phyloP scores from a whole-genome alignment of 2,888 invertebrate species.

The Andrena minutula region DNA sequence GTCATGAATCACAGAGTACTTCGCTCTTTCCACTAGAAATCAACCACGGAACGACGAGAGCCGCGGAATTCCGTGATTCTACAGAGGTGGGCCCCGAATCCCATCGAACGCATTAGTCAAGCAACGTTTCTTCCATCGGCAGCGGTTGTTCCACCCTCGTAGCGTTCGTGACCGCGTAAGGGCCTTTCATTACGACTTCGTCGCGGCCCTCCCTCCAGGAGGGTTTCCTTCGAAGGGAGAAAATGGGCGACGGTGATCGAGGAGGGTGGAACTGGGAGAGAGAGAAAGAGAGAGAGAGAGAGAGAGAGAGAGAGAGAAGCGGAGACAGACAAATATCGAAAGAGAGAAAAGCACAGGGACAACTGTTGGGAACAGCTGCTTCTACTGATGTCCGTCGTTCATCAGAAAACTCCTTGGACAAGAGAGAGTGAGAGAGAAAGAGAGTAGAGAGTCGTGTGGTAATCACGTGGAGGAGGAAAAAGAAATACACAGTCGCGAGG shows the following conservation, averaged over 20 bases:
- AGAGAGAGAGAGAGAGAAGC: neutral
- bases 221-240: slow-evolving; percentile 16
- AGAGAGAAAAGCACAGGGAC: slow-evolving; percentile 35
- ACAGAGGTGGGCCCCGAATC: neutral
- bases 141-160: slow-evolving; percentile 17
- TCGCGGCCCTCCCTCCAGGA: slow-evolving; percentile 33
- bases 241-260: slow-evolving; percentile 25
- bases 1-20: no score
- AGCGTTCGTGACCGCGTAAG: slow-evolving; percentile 42
- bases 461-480: slow-evolving; percentile 25
- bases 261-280: neutral
- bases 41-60: neutral
- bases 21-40: neutral
- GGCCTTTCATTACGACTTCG: slow-evolving; percentile 59
- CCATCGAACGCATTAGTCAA: slow-evolving; percentile 25
- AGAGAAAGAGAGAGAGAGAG: neutral
- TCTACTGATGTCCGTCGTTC: slow-evolving; percentile 64
- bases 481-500: slow-evolving; percentile 19
- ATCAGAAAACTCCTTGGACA: slow-evolving; percentile 52
- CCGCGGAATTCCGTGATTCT: slow-evolving; percentile 23
- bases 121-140: slow-evolving; percentile 29
- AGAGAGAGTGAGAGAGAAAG: slow-evolving; percentile 5
- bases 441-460: slow-evolving; percentile 8
- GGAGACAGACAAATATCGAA: slow-evolving; percentile 18
- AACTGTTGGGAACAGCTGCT: slow-evolving; percentile 65